phyloP scores from a whole-genome alignment of 2,797 vertebrate species.

The Caiman crocodilus region DNA sequence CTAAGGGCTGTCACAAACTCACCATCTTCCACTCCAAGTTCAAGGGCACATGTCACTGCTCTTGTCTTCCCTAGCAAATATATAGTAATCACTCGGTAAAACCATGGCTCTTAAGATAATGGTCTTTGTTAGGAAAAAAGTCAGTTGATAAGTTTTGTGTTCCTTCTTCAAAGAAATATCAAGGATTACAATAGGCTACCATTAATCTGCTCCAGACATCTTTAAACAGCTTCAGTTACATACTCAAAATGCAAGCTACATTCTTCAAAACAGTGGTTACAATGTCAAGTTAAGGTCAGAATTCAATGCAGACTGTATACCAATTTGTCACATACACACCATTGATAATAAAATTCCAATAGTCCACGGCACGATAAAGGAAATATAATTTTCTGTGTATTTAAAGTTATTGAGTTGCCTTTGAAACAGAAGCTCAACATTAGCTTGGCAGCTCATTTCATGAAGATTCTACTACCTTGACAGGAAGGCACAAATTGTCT shows the following conservation, averaged over 20 bases:
- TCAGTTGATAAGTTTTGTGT: neutral
- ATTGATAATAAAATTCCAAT: no score
- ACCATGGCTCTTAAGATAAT: neutral
- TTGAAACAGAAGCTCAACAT: neutral
- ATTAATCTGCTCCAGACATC: no score
- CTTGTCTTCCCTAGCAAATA: no score
- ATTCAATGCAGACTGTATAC: neutral
- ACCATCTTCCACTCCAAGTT: no score
- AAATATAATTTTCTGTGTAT: neutral
- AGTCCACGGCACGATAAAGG: neutral
- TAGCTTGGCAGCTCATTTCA: neutral
- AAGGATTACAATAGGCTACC: neutral
- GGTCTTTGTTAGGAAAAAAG: neutral
- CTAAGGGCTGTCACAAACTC: no score
- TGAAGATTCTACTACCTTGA: neutral
- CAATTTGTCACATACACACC: no score
- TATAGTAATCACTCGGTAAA: neutral
- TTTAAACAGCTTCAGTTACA: neutral
- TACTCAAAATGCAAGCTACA: neutral
- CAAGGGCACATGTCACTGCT: no score
- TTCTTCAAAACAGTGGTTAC: neutral
- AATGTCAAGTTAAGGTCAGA: neutral
- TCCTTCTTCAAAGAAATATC: neutral
- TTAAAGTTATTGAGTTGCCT: neutral
- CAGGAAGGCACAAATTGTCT: neutral